Evolutionary conservation across 2,888 invertebrate genomes (phyloP).

Genomic region (Sialis fuliginosa): DNA sequence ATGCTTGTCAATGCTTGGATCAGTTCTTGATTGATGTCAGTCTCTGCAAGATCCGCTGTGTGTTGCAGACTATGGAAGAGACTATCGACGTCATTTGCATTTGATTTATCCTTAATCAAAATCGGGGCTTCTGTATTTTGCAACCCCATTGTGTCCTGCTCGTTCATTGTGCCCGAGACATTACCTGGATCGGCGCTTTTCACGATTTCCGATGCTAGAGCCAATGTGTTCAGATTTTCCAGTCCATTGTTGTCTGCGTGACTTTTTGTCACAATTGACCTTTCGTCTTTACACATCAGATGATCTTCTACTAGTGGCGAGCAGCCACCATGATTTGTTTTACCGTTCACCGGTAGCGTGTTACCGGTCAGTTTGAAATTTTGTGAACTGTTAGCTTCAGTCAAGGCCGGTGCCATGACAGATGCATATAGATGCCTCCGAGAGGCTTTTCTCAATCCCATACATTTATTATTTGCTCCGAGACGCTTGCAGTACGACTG

Average conservation of each 20-base stretch:
- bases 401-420: conserved; percentile 91
- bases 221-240: conserved; percentile 17
- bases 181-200: conserved; percentile 12
- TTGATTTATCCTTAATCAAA: conserved; percentile 31
- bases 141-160: conserved; percentile 27
- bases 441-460: conserved; percentile 31
- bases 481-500: too few relatives aligned
- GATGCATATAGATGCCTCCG: conserved; percentile 41
- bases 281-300: conserved; percentile 9
- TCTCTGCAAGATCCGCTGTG: conserved; percentile 15
- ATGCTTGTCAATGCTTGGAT: conserved; percentile 2
- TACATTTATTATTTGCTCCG: conserved; percentile 22
- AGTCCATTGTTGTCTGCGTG: conserved; percentile 8
- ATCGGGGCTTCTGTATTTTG: conserved; percentile 36
- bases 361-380: conserved; percentile 23
- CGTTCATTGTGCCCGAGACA: conserved; percentile 27
- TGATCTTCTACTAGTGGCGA: conserved; percentile 6
- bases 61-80: conserved; percentile 29
- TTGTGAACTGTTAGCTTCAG: conserved; percentile 43
- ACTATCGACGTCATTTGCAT: conserved; percentile 24
- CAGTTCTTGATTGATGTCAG: background rate
- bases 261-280: conserved; percentile 7
- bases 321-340: conserved; percentile 8
- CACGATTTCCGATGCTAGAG: conserved; percentile 17
- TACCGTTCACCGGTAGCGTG: conserved; percentile 10